Evolutionary conservation across 2,888 invertebrate genomes (phyloP), one percentile per base, ranked within the genome.

Genomic region (Rutpela maculata): DNA sequence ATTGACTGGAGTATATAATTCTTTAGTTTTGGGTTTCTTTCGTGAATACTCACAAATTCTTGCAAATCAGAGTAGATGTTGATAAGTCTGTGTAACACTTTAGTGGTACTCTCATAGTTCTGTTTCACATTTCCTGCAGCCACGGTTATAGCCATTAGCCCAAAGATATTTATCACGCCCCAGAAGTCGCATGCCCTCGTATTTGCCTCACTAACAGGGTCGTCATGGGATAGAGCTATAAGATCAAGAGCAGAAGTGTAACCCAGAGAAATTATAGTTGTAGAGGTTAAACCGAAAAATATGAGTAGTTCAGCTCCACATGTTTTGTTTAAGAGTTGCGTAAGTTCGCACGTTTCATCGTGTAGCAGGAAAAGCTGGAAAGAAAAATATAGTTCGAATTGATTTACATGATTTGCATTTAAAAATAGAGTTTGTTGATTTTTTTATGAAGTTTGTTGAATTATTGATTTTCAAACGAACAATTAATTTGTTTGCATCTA

Each of bases 291-390:
- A 7, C 59, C 35, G 19, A 70, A 70, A 31, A 60, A 38, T 9
- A 59, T 60, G 6, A 31, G 35, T 6, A 70, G 18, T 38, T 70
- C 70, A 6, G 18, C 38, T 9, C 70, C 70, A 18, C 70, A 70
- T 5, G 70, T 60, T 19, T 59, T 70, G 19, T 70, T 70, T 12
- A 70, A 19, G 6, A 70, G 56, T 15, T 60, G 70, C 1, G 38
- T 70, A 15, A 70, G 11, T 17, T 70, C 59, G 70, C 70, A 59
- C 9, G 59, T 70, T 12, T 70, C 70, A 6, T 70, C 70, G 19
- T 70, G 59, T 1, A 70, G 70, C 35, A 70, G 18, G 12, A 70
- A 10, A 2, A 70, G 59, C 70, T 70, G 59, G 15, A 69, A 68
- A 67, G 0, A 43, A 56, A 56, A 56, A 18, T 18, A 66, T 18